phyloP scores from a whole-genome alignment of 2,888 invertebrate genomes.

The Ctenicera cuprea region DNA sequence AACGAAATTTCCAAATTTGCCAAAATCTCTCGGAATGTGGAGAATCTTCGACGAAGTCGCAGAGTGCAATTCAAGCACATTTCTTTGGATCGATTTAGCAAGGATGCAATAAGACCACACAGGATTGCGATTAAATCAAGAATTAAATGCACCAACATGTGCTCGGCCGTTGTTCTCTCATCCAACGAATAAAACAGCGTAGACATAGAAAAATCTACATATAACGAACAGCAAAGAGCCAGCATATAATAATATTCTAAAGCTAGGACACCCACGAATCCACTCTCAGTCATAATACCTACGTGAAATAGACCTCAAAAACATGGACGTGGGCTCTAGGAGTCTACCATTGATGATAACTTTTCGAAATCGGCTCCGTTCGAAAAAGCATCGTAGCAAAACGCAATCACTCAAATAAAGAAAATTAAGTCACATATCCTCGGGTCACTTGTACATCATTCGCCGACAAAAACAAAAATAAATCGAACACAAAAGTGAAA shows the following conservation, averaged over 20 bases:
- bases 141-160: constrained; percentile 38
- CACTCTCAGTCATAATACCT: constrained; percentile 60
- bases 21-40: too few species aligned
- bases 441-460: constrained; percentile 42
- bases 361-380: constrained; percentile 64
- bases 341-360: constrained; percentile 66
- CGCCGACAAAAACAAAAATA: constrained; percentile 10
- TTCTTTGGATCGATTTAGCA: not conserved
- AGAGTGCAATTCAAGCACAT: too few species aligned
- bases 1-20: too few species aligned
- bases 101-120: constrained; percentile 38
- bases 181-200: constrained; percentile 14
- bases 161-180: constrained; percentile 34
- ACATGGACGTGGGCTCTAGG: constrained; percentile 67
- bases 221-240: constrained; percentile 13
- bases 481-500: constrained; percentile 17
- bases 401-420: constrained; percentile 23
- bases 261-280: constrained; percentile 66
- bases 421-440: constrained; percentile 46
- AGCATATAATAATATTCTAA: constrained; percentile 44
- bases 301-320: constrained; percentile 68
- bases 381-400: constrained; percentile 63
- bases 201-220: constrained; percentile 38
- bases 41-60: too few species aligned
- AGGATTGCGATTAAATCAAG: constrained; percentile 26